phyloP scores from a whole-genome alignment of 2,797 vertebrate genomes.

The Xyrichtys novacula region DNA sequence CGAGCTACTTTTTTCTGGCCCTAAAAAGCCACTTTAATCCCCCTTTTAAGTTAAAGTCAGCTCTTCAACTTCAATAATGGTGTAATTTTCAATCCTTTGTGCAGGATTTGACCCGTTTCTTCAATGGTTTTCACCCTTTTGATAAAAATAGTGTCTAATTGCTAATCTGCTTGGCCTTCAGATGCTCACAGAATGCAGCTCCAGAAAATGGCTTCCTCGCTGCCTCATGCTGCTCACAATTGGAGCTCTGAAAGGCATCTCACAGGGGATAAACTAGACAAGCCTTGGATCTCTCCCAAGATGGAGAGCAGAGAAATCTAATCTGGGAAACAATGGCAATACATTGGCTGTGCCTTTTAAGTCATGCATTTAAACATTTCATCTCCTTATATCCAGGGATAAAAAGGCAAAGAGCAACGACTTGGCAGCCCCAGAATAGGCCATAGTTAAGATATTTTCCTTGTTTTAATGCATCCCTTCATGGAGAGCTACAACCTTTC shows the following conservation, averaged over 20 bases:
- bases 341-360: constrained; percentile 5
- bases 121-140: background rate
- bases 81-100: background rate
- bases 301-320: constrained; percentile 21
- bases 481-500: too few species aligned
- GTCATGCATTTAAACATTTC: constrained; percentile 18
- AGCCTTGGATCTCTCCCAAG: constrained; percentile 27
- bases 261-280: constrained; percentile 4
- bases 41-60: background rate
- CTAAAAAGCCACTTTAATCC: background rate
- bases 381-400: constrained; percentile 9
- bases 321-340: constrained; percentile 38
- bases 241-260: constrained; percentile 11
- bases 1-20: background rate
- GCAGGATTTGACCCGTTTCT: constrained; percentile 1
- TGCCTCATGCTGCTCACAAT: constrained; percentile 9
- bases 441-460: background rate
- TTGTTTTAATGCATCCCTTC: too few species aligned
- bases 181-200: background rate
- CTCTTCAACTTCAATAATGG: background rate
- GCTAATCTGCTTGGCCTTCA: constrained; percentile 13
- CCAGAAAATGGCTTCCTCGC: constrained; percentile 21
- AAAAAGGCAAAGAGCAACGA: constrained; percentile 10
- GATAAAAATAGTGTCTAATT: constrained; percentile 11
- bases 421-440: background rate